Conservation (phyloP, 1,140 invertebrate species). For the Trigoniulus corallinus region DNA sequence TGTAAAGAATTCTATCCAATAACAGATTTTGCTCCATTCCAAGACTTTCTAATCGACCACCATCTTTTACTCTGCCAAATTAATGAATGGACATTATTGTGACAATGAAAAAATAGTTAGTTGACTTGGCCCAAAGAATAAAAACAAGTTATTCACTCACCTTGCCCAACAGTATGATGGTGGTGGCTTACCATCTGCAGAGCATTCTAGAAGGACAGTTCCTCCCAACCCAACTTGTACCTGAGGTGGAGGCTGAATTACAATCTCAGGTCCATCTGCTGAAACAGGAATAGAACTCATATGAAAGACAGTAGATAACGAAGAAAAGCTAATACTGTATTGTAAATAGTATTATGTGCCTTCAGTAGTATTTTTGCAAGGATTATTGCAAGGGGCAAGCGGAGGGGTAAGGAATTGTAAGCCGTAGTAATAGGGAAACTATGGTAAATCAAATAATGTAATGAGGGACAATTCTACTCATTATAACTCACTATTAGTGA, state of each 20-base stretch:
- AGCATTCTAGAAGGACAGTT: slow-evolving; percentile 64
- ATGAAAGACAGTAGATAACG: too few relatives aligned
- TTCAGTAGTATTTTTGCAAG: not conserved
- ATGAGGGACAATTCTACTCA: too few relatives aligned
- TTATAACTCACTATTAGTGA: too few relatives aligned
- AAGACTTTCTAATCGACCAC: slow-evolving; percentile 35
- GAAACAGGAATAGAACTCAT: slow-evolving; percentile 9
- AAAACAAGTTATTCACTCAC: not conserved
- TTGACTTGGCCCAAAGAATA: not conserved
- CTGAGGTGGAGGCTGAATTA: slow-evolving; percentile 33
- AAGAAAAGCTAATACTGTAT: too few relatives aligned
- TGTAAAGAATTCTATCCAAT: slow-evolving; percentile 51
- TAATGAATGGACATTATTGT: not conserved
- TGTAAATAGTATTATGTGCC: not conserved
- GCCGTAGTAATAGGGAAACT: too few relatives aligned
- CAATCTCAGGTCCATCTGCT: slow-evolving; percentile 19
- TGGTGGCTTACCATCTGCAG: slow-evolving; percentile 36
- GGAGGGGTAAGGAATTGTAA: too few relatives aligned
- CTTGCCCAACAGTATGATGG: slow-evolving; percentile 12
- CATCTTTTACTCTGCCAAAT: slow-evolving; percentile 14
- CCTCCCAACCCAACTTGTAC: slow-evolving; percentile 65
- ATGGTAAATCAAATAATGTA: too few relatives aligned
- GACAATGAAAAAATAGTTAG: not conserved
- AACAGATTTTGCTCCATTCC: slow-evolving; percentile 38
- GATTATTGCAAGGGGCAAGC: not conserved